Conservation (phyloP, 53 echinoderm and acorn worm species). For the Henricia sp. region DNA sequence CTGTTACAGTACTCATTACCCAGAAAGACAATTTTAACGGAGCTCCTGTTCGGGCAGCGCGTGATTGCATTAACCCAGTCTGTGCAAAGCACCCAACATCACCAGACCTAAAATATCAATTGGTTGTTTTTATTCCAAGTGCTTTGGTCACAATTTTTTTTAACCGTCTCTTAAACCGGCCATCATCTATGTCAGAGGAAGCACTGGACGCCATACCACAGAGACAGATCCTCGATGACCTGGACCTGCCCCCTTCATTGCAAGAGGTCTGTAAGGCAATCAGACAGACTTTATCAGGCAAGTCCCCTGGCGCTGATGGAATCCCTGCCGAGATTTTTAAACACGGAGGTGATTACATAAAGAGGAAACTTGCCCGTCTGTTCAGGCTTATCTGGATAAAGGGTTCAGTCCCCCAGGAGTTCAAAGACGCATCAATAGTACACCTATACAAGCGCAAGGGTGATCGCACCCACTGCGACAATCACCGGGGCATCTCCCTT, state of each 20-base stretch:
- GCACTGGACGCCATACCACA: neutral
- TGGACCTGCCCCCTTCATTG: neutral
- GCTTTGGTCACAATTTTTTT: no score
- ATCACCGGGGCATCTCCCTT: constrained; percentile 19
- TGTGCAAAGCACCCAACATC: no score
- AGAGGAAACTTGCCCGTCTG: neutral
- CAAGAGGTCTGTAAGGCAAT: neutral
- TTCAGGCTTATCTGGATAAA: constrained; percentile 35
- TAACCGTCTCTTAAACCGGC: neutral
- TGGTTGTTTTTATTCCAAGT: no score
- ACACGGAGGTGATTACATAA: constrained; percentile 7
- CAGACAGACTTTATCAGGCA: constrained; percentile 1
- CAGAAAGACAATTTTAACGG: no score
- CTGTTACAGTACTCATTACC: no score
- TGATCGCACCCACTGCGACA: constrained; percentile 12
- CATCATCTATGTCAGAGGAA: constrained; percentile 13
- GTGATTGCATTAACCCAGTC: no score
- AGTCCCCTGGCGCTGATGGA: constrained; percentile 6
- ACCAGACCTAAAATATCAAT: no score
- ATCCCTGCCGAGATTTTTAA: constrained; percentile 12
- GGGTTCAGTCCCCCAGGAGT: constrained; percentile 41
- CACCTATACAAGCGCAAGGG: constrained; percentile 47
- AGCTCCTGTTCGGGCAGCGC: no score
- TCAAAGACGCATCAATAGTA: constrained; percentile 35
- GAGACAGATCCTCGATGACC: neutral